Evolutionary conservation across 2,888 invertebrate genomes (phyloP).

Genomic region (Coenonympha arcania): DNA sequence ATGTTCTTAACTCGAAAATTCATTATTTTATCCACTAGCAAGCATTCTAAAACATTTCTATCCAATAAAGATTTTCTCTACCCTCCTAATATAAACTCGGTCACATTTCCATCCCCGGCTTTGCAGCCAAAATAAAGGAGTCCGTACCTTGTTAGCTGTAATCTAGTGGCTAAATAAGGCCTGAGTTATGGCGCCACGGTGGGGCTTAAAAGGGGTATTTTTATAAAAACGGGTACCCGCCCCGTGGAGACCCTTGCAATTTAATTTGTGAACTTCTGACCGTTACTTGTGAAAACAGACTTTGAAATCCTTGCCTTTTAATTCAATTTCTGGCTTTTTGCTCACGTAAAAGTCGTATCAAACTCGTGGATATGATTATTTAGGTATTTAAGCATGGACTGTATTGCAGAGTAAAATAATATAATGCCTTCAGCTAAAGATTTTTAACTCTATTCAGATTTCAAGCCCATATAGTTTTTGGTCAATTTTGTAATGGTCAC

Average conservation of each 20-base stretch:
- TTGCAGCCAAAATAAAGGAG: constrained; percentile 9
- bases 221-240: constrained; percentile 51
- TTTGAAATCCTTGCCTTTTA: background rate
- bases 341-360: background rate
- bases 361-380: no score
- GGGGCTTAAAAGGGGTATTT: constrained; percentile 54
- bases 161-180: constrained; percentile 59
- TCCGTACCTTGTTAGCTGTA: constrained; percentile 28
- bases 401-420: no score
- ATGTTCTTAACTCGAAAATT: no score
- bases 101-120: background rate
- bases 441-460: no score
- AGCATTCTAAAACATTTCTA: no score
- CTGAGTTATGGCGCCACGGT: constrained; percentile 48
- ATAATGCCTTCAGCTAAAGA: no score
- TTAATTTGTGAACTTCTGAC: background rate
- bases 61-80: background rate
- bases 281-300: background rate
- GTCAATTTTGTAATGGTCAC: no score
- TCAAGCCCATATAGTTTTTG: no score
- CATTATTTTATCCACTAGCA: no score
- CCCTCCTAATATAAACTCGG: background rate
- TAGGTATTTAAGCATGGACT: no score
- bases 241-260: background rate
- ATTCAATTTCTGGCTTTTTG: background rate